Conservation (phyloP, 92 coral and sea anemone species). For the Siderastrea radians region DNA sequence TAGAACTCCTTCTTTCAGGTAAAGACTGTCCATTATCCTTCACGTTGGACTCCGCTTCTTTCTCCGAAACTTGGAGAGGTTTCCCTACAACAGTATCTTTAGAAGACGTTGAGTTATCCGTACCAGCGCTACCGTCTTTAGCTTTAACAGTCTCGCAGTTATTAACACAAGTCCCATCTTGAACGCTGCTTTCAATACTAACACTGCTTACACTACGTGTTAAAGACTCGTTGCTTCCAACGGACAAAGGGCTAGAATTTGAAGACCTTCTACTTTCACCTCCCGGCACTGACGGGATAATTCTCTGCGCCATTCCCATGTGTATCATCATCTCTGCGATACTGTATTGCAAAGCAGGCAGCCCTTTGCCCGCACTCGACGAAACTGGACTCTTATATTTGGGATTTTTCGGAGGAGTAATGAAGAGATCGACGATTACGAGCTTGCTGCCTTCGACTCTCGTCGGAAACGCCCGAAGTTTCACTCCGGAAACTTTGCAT, state of each 20-base stretch:
- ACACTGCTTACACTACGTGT: constrained; percentile 61
- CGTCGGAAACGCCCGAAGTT: constrained; percentile 79
- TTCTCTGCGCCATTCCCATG: constrained; percentile 74
- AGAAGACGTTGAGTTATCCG: constrained; percentile 32
- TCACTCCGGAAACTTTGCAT: constrained; percentile 78
- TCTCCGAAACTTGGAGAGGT: not conserved
- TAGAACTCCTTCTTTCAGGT: not conserved
- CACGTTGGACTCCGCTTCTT: not conserved
- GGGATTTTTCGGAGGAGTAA: constrained; percentile 21
- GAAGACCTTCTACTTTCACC: constrained; percentile 34
- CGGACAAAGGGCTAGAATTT: constrained; percentile 69
- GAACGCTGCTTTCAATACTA: constrained; percentile 68
- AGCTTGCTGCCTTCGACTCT: constrained; percentile 66
- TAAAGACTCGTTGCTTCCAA: constrained; percentile 59
- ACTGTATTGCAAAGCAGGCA: constrained; percentile 77
- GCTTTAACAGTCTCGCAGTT: not conserved
- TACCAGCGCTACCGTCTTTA: constrained; percentile 22
- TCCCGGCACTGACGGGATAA: constrained; percentile 18
- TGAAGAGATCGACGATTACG: constrained; percentile 75
- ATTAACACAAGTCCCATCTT: constrained; percentile 36
- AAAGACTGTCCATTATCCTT: not conserved
- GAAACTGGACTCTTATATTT: constrained; percentile 16
- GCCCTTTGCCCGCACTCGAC: not conserved
- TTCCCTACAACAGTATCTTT: constrained; percentile 19
- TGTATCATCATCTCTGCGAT: constrained; percentile 79